These are phyloP conservation scores for Syritta pipiens DNA, from an alignment of 2,888 invertebrate species.

Conservation along the genomic window DNA sequence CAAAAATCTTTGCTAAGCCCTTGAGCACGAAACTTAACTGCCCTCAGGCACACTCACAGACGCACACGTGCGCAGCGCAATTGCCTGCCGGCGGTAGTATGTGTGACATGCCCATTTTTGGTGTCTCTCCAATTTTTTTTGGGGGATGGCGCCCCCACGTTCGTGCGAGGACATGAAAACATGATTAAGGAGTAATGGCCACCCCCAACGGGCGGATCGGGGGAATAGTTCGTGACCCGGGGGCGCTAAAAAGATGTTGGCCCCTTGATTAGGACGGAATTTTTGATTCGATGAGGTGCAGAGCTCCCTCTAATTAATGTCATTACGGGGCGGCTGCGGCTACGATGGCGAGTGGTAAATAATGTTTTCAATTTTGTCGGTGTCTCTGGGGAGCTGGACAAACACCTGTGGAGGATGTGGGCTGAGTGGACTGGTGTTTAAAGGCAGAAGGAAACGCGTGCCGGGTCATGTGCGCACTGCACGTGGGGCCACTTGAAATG, in stretches of 20 bases:
- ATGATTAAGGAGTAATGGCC: slow-evolving; percentile 1
- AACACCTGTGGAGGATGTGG: slow-evolving; percentile 47
- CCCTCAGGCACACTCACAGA: no score
- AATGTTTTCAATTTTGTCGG: slow-evolving; percentile 12
- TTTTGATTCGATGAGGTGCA: not conserved
- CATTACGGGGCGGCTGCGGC: not conserved
- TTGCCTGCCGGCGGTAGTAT: not conserved
- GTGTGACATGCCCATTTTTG: slow-evolving; percentile 38
- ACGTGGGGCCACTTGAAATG: no score
- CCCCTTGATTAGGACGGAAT: not conserved
- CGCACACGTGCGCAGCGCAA: not conserved
- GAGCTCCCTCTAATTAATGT: slow-evolving; percentile 1
- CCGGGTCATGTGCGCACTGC: no score
- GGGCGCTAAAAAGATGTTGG: not conserved
- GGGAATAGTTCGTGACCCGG: not conserved
- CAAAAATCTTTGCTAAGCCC: slow-evolving; percentile 43
- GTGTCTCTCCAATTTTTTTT: not conserved
- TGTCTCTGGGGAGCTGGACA: not conserved
- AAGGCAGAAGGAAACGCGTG: no score
- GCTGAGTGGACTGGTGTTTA: no score
- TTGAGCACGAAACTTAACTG: slow-evolving; percentile 35
- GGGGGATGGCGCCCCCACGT: slow-evolving; percentile 2
- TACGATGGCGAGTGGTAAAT: not conserved
- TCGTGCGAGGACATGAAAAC: slow-evolving; percentile 11
- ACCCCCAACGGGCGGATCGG: not conserved